These are phyloP conservation scores for Hypena proboscidalis DNA, from an alignment of 2,888 invertebrate species.

Conservation along the genomic window DNA sequence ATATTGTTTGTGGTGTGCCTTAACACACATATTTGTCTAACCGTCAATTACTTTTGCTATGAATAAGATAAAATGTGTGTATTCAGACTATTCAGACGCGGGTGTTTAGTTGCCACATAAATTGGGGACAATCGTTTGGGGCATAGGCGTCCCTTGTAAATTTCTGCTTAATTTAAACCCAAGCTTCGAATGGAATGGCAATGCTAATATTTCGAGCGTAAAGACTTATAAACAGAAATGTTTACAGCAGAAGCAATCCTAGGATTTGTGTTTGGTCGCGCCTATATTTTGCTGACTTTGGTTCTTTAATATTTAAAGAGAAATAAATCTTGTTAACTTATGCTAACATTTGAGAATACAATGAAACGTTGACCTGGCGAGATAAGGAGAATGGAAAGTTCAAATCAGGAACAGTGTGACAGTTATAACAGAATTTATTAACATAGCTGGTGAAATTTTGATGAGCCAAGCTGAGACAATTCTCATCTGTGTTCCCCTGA, in stretches of 20 bases:
- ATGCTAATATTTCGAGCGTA: slow-evolving; percentile 12
- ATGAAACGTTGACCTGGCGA: too few species aligned
- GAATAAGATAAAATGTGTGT: slow-evolving; percentile 24
- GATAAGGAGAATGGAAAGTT: too few species aligned
- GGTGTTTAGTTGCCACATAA: slow-evolving; percentile 20
- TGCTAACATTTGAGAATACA: too few species aligned
- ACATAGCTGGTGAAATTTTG: too few species aligned
- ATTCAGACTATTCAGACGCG: slow-evolving; percentile 1
- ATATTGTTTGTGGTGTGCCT: too few species aligned
- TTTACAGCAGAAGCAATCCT: slow-evolving; percentile 7
- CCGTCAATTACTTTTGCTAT: slow-evolving; percentile 13
- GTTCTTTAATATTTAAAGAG: slow-evolving; percentile 1
- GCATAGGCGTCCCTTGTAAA: slow-evolving; percentile 22
- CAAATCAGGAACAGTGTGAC: too few species aligned
- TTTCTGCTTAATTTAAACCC: slow-evolving; percentile 12
- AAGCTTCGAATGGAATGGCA: slow-evolving; percentile 1
- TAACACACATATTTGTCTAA: slow-evolving; percentile 17
- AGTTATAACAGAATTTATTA: too few species aligned
- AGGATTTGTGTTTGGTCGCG: slow-evolving; percentile 6
- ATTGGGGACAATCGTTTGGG: slow-evolving; percentile 8
- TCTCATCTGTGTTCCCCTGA: too few species aligned
- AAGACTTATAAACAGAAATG: slow-evolving; percentile 13
- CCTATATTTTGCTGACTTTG: slow-evolving; percentile 8
- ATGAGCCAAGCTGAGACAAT: too few species aligned
- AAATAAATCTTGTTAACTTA: too few species aligned